Conservation (phyloP, 2,113 vertebrate species). For the Quiscalus mexicanus region DNA sequence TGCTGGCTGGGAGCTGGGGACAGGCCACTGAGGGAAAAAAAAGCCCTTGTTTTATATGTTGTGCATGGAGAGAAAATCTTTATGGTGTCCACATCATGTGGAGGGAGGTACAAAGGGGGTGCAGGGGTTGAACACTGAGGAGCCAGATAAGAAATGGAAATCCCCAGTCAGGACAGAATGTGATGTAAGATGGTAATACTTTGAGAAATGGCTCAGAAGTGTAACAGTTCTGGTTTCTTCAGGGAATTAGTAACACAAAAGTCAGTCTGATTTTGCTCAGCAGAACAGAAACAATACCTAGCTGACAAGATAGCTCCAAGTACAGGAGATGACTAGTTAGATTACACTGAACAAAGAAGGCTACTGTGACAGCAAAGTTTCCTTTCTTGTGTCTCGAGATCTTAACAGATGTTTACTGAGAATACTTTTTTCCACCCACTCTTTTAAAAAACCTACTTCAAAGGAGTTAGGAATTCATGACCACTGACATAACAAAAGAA, state of each 20-base stretch:
- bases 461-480: slow-evolving; percentile 27
- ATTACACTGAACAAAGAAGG: slow-evolving; percentile 47
- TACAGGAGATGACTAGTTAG: slow-evolving; percentile 53
- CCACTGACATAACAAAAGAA: slow-evolving; percentile 33
- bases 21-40: not conserved
- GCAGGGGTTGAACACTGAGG: accelerated
- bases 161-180: not conserved
- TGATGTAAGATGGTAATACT: not conserved
- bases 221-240: slow-evolving; percentile 2
- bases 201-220: not conserved
- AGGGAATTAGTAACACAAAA: slow-evolving; percentile 37
- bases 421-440: not conserved
- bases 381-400: slow-evolving; percentile 5
- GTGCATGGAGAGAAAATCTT: not conserved
- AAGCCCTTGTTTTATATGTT: not conserved
- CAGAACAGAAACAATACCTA: slow-evolving; percentile 49
- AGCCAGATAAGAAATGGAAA: not conserved
- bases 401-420: slow-evolving; percentile 63
- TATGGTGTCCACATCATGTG: not conserved
- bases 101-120: not conserved
- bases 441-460: slow-evolving; percentile 30
- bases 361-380: slow-evolving; percentile 15
- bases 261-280: slow-evolving; percentile 38
- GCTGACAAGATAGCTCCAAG: slow-evolving; percentile 55
- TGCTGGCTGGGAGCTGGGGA: not conserved